These are phyloP conservation scores for Clanis bilineata DNA, from an alignment of 2,888 invertebrate genomes.

Conservation along the genomic window DNA sequence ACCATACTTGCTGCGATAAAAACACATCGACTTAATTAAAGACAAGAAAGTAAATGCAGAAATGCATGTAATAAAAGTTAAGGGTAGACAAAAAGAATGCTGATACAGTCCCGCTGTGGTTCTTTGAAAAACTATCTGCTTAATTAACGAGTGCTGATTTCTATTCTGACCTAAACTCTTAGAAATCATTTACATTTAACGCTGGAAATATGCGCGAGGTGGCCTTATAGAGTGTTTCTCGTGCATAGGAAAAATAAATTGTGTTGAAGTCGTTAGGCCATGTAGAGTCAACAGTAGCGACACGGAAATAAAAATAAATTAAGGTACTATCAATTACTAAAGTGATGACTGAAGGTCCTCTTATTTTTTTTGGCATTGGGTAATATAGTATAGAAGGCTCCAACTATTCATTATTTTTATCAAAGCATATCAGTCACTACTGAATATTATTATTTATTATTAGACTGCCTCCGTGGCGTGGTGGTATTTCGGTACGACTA, in stretches of 20 bases:
- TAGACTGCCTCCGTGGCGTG: too few relatives aligned
- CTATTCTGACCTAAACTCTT: constrained; percentile 5
- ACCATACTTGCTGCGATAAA: not conserved
- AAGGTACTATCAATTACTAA: too few relatives aligned
- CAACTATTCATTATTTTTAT: too few relatives aligned
- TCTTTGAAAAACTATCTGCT: not conserved
- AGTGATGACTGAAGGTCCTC: too few relatives aligned
- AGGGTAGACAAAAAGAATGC: constrained; percentile 2
- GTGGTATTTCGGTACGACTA: too few relatives aligned
- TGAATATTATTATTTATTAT: too few relatives aligned
- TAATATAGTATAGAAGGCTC: too few relatives aligned
- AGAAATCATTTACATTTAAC: constrained; percentile 9
- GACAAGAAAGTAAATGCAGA: not conserved
- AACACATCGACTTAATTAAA: not conserved
- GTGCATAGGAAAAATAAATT: constrained; percentile 13
- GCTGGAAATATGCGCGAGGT: not conserved
- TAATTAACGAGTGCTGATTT: constrained; percentile 11
- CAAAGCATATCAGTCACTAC: too few relatives aligned
- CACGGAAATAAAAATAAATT: not conserved
- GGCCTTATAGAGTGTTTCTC: constrained; percentile 4
- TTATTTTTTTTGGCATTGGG: too few relatives aligned
- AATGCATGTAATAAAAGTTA: constrained; percentile 8
- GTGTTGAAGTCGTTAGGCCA: not conserved
- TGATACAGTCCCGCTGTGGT: not conserved
- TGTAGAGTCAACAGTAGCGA: not conserved